These are phyloP conservation scores for Perca flavescens DNA, from an alignment of 2,113 vertebrate species.

Conservation along the genomic window DNA sequence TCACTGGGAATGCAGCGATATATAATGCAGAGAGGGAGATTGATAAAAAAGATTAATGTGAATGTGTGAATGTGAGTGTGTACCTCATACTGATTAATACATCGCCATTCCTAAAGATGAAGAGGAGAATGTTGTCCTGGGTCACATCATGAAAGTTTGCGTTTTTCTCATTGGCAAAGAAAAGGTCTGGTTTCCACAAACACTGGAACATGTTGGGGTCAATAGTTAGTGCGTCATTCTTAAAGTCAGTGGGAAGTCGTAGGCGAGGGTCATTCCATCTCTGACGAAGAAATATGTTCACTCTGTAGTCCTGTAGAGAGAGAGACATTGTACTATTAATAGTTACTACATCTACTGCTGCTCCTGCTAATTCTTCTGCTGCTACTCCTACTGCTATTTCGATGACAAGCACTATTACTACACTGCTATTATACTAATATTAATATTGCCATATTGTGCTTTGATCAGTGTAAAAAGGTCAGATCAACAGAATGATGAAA, in stretches of 20 bases:
- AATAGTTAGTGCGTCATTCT: slow-evolving; percentile 92
- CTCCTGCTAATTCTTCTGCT: background rate
- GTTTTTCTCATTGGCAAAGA: slow-evolving; percentile 98
- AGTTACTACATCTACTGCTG: background rate
- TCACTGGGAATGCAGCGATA: background rate
- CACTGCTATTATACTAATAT: background rate
- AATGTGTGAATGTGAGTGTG: background rate
- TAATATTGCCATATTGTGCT: background rate
- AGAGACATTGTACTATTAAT: slow-evolving; percentile 15
- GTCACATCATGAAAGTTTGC: slow-evolving; percentile 98
- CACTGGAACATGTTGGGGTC: slow-evolving; percentile 99
- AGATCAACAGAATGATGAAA: background rate
- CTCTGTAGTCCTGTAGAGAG: slow-evolving; percentile 90
- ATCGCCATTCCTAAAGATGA: slow-evolving; percentile 96
- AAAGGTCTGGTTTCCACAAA: slow-evolving; percentile 97
- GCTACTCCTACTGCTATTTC: background rate
- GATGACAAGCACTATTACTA: background rate
- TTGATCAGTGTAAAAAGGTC: background rate
- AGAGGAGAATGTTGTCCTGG: slow-evolving; percentile 97
- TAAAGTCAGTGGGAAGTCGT: slow-evolving; percentile 92
- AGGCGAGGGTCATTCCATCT: slow-evolving; percentile 97
- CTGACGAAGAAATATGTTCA: slow-evolving; percentile 97
- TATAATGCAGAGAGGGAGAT: background rate
- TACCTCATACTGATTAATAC: slow-evolving; percentile 98
- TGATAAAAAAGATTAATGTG: background rate